Percentiles rank a stretch among this genome's conserved stretches.
Evolutionary conservation across 2,797 vertebrate genomes (phyloP).

Genomic region (Bryconaethiops microstoma): DNA sequence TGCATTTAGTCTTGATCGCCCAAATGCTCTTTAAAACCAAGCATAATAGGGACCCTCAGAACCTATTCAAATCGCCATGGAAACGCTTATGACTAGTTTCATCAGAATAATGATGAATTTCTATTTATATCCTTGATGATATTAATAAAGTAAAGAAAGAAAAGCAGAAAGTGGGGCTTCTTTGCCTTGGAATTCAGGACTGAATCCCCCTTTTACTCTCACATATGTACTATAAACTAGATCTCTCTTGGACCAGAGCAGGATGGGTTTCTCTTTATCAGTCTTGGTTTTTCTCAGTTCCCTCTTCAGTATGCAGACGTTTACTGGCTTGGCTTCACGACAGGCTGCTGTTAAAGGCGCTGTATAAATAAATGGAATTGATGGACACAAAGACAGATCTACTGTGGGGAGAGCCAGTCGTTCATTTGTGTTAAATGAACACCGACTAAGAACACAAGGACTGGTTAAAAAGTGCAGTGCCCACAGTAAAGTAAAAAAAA

Average conservation of each 20-base stretch:
- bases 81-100: too few relatives aligned
- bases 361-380: background rate
- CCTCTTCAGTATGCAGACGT: background rate
- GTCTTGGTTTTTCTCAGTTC: background rate
- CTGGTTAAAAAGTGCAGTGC: conserved; percentile 28
- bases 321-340: background rate
- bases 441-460: conserved; percentile 30
- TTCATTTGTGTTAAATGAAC: conserved; percentile 26
- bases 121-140: too few relatives aligned
- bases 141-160: too few relatives aligned
- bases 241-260: background rate
- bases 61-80: too few relatives aligned
- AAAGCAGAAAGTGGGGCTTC: too few relatives aligned
- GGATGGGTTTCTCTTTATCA: background rate
- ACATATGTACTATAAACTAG: too few relatives aligned
- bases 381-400: conserved; percentile 34
- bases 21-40: too few relatives aligned
- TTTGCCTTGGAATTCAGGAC: too few relatives aligned
- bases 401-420: conserved; percentile 6
- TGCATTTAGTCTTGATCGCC: too few relatives aligned
- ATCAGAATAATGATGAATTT: too few relatives aligned
- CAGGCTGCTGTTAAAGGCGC: background rate
- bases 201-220: too few relatives aligned
- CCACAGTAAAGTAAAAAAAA: conserved; percentile 44
- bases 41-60: too few relatives aligned